A percentile compares a stretch with the other conserved stretches of the same genome.
These are phyloP conservation scores for Trachythela sp. DNA, from an alignment of 64 coral and sea anemone genomes.

Conservation along the genomic window DNA sequence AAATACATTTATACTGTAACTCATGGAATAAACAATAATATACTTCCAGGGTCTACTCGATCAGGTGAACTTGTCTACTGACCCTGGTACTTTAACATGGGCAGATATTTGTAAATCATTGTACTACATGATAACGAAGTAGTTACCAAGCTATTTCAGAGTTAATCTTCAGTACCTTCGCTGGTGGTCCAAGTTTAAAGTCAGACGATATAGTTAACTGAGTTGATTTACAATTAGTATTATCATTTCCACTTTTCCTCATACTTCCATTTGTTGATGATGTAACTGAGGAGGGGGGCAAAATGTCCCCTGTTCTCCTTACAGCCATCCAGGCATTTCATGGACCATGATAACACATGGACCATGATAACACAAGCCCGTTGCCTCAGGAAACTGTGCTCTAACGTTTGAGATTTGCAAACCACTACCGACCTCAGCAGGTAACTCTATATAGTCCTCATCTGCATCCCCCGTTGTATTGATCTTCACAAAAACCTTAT, in stretches of 20 bases:
- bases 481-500: not conserved
- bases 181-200: slow-evolving; percentile 11
- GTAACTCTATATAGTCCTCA: not conserved
- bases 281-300: not conserved
- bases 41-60: not conserved
- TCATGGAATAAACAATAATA: not conserved
- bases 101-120: not conserved
- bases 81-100: not conserved
- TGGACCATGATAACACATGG: not conserved
- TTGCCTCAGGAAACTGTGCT: not conserved
- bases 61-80: no score
- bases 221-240: not conserved
- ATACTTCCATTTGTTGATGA: not conserved
- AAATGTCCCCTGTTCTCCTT: slow-evolving; percentile 9
- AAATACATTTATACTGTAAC: not conserved
- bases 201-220: slow-evolving; percentile 4
- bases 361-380: not conserved
- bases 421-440: not conserved
- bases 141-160: not conserved
- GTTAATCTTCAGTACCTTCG: slow-evolving; percentile 10
- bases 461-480: not conserved
- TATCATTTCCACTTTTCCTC: not conserved
- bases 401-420: not conserved
- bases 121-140: not conserved
- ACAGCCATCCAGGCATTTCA: slow-evolving; percentile 10